Evolutionary conservation across 1,140 invertebrate species (phyloP).

Genomic region (Achatina immaculata): DNA sequence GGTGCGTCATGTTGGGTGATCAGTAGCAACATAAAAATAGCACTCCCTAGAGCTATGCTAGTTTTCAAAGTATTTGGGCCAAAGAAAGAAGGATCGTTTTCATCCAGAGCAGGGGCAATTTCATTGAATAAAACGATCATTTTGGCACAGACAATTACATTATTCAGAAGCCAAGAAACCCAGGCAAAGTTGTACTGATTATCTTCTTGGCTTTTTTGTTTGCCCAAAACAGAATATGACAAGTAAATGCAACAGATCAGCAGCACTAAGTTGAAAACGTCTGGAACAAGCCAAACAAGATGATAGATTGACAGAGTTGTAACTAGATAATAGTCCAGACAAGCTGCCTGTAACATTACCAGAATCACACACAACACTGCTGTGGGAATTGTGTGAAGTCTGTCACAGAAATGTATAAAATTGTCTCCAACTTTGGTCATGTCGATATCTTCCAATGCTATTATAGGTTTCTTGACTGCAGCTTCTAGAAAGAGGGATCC

Average conservation of each 20-base stretch:
- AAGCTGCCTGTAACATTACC: not conserved
- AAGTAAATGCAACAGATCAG: not conserved
- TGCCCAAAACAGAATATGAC: not conserved
- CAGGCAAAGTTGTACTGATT: not conserved
- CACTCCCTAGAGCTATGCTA: conserved; percentile 70
- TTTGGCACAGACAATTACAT: not conserved
- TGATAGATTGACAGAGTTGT: not conserved
- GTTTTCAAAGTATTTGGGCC: conserved; percentile 75
- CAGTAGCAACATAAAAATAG: conserved; percentile 75
- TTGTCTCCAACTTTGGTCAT: not conserved
- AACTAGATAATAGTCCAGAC: not conserved
- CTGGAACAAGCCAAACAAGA: not conserved
- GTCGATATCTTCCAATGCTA: too few species aligned
- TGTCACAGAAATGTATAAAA: not conserved
- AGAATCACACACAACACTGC: not conserved
- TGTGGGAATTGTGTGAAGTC: not conserved
- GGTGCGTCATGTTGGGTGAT: conserved; percentile 64
- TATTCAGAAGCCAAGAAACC: conserved; percentile 4
- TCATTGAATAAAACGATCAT: not conserved
- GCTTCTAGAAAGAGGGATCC: too few species aligned
- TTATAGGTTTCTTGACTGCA: too few species aligned
- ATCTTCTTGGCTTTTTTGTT: not conserved
- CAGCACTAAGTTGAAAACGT: not conserved
- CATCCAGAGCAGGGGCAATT: not conserved
- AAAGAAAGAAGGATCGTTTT: conserved; percentile 68